Conservation (phyloP, 2,888 invertebrate genomes). For the Geotrupes spiniger region DNA sequence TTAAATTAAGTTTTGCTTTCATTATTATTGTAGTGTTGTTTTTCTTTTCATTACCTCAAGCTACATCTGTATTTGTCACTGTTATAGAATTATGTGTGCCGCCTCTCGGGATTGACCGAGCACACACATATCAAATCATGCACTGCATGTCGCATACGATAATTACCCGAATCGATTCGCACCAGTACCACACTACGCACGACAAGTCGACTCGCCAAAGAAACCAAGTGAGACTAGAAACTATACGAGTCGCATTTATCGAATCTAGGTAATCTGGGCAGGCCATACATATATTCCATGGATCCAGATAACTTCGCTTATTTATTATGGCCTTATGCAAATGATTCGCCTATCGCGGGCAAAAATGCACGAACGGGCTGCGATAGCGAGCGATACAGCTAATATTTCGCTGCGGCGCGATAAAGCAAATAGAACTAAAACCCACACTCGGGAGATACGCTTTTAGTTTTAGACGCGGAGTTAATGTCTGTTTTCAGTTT, state of each 20-base stretch:
- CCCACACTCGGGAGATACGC: conserved; percentile 23
- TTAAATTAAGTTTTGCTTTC: too few relatives aligned
- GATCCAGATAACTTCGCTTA: conserved; percentile 47
- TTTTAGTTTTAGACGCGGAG: conserved; percentile 8
- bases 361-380: conserved; percentile 46
- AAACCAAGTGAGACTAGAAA: too few relatives aligned
- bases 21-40: too few relatives aligned
- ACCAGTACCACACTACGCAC: too few relatives aligned
- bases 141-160: too few relatives aligned
- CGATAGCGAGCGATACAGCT: conserved; percentile 41
- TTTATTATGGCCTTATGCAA: conserved; percentile 50
- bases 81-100: too few relatives aligned
- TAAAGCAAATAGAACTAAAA: conserved; percentile 38
- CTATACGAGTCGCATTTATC: conserved; percentile 32
- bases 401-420: conserved; percentile 40
- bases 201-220: too few relatives aligned
- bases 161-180: too few relatives aligned
- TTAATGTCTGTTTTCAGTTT: conserved; percentile 4
- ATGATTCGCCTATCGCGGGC: conserved; percentile 44
- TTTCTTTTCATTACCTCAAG: too few relatives aligned
- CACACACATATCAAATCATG: too few relatives aligned
- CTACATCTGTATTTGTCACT: too few relatives aligned
- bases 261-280: conserved; percentile 45
- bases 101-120: too few relatives aligned
- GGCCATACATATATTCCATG: conserved; percentile 42